Evolutionary conservation across 2,888 invertebrate genomes (phyloP), one percentile per base, ranked within the genome.

Genomic region (Cantharis rufa): DNA sequence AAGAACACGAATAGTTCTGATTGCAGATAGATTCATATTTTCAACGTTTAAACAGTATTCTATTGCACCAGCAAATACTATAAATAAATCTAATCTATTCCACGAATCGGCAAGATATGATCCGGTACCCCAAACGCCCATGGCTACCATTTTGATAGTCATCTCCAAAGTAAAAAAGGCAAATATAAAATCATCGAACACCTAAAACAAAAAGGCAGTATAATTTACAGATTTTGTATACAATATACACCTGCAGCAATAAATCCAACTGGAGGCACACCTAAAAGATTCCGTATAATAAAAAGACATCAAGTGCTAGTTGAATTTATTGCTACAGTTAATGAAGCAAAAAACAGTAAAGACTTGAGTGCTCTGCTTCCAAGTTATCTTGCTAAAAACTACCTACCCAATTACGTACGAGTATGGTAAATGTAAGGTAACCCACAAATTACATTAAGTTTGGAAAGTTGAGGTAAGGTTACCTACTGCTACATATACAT

Each of bases 1-100:
- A 80, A 99, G 91, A 80, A 99, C 99, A 87, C 99, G 92, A 86
- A 99, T 98, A 80, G 99, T 99, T 86, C 99, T 92, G 87, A 99
- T 99, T 76, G 99, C 98, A 79, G 99, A 98, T 87, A 99, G 91
- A 90, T 99, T 99, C 89, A 99, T 95, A 89, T 98, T 98, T 88
- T 98, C 98, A 87, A 98, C 95, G 88, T 98, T 95, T 86, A 98
- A 90, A 86, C 96, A 94, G 88, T 97, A 97, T 89, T 97, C 97
- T 83, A 96, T 88, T 74, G 94, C 93, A 74, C 99, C 99, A 77
- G 99, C 97, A 82, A 96, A 89, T 13, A 99, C 99, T 86, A 99
- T 99, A 90, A 99, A 98, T 90, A 95, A 96, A 90, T 99, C 99
- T 86, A 99, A 92, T 84, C 98, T 93, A 89, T 99, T 99, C 99